phyloP scores from a whole-genome alignment of 2,797 vertebrate species.

The Pyrocephalus nanus region DNA sequence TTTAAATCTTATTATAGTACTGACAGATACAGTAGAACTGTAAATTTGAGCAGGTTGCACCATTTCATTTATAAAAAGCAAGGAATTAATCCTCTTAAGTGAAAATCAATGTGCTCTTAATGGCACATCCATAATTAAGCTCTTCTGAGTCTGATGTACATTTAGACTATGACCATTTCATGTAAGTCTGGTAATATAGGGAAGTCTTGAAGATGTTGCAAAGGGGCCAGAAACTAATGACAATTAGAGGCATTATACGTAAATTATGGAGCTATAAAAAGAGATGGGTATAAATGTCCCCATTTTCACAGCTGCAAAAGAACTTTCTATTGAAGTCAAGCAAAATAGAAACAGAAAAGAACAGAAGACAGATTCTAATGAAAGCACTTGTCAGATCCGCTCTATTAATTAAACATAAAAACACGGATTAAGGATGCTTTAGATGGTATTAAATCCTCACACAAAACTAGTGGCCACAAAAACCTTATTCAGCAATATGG shows the following conservation, averaged over 20 bases:
- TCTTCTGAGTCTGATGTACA: background rate
- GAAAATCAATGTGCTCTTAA: slow-evolving; percentile 38
- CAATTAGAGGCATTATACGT: background rate
- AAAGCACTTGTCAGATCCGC: background rate
- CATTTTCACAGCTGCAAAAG: background rate
- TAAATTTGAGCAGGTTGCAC: background rate
- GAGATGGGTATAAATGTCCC: background rate
- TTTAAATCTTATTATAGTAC: background rate
- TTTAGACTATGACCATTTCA: background rate
- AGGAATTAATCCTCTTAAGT: slow-evolving; percentile 15
- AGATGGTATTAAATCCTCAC: background rate
- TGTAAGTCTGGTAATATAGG: background rate
- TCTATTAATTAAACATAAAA: slow-evolving; percentile 58
- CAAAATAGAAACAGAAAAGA: background rate
- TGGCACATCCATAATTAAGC: slow-evolving; percentile 6
- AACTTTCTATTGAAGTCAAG: background rate
- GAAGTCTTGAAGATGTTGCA: background rate
- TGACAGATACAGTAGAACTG: background rate
- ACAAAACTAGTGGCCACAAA: background rate
- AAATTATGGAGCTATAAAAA: slow-evolving; percentile 42
- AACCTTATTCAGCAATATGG: background rate
- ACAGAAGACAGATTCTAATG: background rate
- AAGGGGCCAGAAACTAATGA: background rate
- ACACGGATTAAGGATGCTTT: slow-evolving; percentile 23
- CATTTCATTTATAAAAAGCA: background rate